phyloP scores from a whole-genome alignment of 2,113 vertebrate genomes.

The Terrapene triunguis region DNA sequence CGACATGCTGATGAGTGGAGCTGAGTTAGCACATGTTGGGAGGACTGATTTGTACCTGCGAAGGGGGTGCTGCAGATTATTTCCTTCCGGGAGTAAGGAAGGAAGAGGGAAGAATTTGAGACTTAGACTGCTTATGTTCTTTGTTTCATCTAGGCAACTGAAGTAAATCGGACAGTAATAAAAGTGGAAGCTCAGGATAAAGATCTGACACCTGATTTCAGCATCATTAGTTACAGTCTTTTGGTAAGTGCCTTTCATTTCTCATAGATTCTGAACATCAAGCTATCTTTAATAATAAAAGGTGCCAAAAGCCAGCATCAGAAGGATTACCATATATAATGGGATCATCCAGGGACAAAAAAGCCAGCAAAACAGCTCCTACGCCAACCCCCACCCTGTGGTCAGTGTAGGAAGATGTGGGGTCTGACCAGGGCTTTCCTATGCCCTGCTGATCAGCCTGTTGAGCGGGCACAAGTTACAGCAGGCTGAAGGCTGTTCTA shows the following conservation, averaged over 20 bases:
- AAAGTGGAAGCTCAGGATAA: slow-evolving; percentile 78
- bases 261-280: not conserved
- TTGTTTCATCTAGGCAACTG: slow-evolving; percentile 50
- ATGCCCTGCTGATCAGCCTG: not conserved
- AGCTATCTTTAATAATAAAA: not conserved
- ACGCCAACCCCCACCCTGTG: too few species aligned
- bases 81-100: not conserved
- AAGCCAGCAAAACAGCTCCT: not conserved
- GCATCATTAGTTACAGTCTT: slow-evolving; percentile 74
- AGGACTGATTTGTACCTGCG: not conserved
- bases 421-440: not conserved
- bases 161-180: slow-evolving; percentile 53
- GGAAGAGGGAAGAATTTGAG: not conserved
- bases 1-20: too few species aligned
- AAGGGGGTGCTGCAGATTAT: not conserved
- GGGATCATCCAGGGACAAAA: not conserved
- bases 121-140: not conserved
- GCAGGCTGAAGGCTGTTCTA: not conserved
- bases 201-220: slow-evolving; percentile 65
- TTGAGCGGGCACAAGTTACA: not conserved
- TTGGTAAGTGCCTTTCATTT: slow-evolving; percentile 62
- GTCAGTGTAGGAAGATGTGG: too few species aligned
- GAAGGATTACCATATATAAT: not conserved
- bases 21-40: not conserved
- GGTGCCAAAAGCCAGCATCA: not conserved